These are phyloP conservation scores for Chelon labrosus DNA, from an alignment of 2,797 vertebrate species.

Conservation along the genomic window DNA sequence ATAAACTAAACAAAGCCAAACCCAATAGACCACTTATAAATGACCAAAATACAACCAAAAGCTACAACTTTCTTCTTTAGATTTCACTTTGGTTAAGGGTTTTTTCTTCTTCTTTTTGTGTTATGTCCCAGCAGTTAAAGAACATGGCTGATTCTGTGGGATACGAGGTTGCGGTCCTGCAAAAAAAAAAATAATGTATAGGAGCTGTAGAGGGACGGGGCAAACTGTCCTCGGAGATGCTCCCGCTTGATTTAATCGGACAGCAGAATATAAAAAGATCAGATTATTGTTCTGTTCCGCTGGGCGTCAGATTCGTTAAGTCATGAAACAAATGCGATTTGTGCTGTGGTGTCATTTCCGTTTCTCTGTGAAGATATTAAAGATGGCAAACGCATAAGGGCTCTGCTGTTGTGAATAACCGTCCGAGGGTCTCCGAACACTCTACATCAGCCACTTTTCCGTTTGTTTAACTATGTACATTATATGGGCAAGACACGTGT, in stretches of 20 bases:
- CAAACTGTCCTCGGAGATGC: conserved; percentile 32
- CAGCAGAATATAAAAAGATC: conserved; percentile 31
- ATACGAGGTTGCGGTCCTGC: conserved; percentile 24
- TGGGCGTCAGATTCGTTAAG: conserved; percentile 23
- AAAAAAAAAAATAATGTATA: background rate
- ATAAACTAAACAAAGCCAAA: conserved; percentile 74
- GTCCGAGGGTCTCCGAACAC: conserved; percentile 61
- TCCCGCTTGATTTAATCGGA: conserved; percentile 29
- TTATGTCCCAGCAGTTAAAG: conserved; percentile 42
- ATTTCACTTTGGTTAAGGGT: conserved; percentile 53
- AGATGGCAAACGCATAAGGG: conserved; percentile 73
- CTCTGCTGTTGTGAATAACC: conserved; percentile 69
- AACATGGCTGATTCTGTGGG: conserved; percentile 37
- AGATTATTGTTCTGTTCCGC: conserved; percentile 17
- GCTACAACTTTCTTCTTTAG: conserved; percentile 62
- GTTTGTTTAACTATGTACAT: conserved; percentile 67
- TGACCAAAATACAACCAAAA: conserved; percentile 87
- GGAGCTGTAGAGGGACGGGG: conserved; percentile 15
- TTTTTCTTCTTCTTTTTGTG: conserved; percentile 29
- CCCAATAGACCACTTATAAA: conserved; percentile 66
- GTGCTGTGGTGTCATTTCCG: conserved; percentile 47
- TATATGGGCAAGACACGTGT: conserved; percentile 72
- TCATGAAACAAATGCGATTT: conserved; percentile 48
- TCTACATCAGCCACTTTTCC: conserved; percentile 59
- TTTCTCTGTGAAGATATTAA: conserved; percentile 65